phyloP scores from a whole-genome alignment of 2,797 vertebrate species.

The Eospalax fontanierii region DNA sequence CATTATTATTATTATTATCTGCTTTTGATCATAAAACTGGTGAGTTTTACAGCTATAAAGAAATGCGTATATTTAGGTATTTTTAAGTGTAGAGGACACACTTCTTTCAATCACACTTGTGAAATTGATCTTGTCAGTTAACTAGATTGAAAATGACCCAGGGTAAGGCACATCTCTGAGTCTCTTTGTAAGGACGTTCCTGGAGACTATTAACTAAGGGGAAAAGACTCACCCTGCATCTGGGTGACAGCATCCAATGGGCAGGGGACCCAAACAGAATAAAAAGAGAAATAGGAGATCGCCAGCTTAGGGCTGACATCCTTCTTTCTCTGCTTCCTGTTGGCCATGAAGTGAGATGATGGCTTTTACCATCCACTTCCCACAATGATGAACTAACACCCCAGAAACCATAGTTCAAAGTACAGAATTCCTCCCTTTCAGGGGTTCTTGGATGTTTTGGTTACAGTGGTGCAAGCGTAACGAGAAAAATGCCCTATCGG shows the following conservation, averaged over 20 bases:
- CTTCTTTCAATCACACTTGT: not conserved
- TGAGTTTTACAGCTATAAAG: conserved; percentile 18
- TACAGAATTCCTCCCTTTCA: not conserved
- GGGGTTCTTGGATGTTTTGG: not conserved
- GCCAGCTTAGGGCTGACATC: not conserved
- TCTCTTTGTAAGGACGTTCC: not conserved
- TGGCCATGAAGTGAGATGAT: not conserved
- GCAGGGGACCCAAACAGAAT: not conserved
- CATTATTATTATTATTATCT: conserved; percentile 34
- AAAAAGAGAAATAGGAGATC: not conserved
- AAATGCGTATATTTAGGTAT: not conserved
- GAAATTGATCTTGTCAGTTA: not conserved
- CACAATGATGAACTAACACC: not conserved
- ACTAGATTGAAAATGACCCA: not conserved
- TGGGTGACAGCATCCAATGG: not conserved
- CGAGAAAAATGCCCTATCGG: not conserved
- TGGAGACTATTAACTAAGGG: not conserved
- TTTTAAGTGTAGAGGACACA: not conserved
- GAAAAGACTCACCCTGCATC: not conserved
- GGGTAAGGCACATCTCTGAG: too few relatives aligned
- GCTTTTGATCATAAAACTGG: not conserved
- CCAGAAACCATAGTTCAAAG: not conserved
- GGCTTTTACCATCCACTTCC: not conserved
- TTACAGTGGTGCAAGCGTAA: not conserved
- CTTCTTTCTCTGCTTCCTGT: not conserved